Evolutionary conservation across 2,888 invertebrate species (phyloP), one percentile per base, ranked within the genome.

Genomic region (Sminthurides aquaticus): DNA sequence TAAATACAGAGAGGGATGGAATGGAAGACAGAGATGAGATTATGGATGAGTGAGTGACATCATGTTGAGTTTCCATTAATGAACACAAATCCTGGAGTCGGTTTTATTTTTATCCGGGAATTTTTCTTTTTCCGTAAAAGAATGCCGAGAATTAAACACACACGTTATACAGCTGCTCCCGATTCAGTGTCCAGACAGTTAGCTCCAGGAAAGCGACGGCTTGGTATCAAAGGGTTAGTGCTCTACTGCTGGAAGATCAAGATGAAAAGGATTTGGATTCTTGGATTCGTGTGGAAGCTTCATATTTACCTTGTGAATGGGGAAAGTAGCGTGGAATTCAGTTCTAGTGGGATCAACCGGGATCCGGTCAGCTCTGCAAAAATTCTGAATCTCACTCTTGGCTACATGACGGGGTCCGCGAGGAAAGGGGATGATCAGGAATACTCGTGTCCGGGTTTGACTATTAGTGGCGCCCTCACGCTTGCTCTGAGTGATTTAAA

Each of bases 371-470:
- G n/a, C n/a, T n/a, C n/a, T n/a, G n/a, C n/a, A n/a, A n/a, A n/a
- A n/a, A n/a, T n/a, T 34, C 15, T 62, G 8, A 63, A 57, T 27
- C 57, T 74, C 15, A 67, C 65, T 55, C 56, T 92, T 68, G 91
- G 91, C 58, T 92, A 92, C 79, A 80, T 92, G 71, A 92, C 91
- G 1, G 92, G 92, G 2, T 90, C 91, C 15, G 86, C 89, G 77
- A 82, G 92, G 68, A 82, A 85, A 66, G 85, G 86, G 24, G 89
- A 88, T 24, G 89, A 91, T 80, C 81, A 84, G 74, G 87, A 86
- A 78, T 93, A 93, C 78, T 85, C 87, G 64, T 84, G 87, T 68
- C 93, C 92, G 11, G 89, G 88, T 63, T 80, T 82, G 64, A 83
- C 82, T 57, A 86, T 86, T 75, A 86, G 86, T 76, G 94, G 94